phyloP scores from a whole-genome alignment of 2,797 vertebrate species.

The Ptychobarbus kaznakovi region DNA sequence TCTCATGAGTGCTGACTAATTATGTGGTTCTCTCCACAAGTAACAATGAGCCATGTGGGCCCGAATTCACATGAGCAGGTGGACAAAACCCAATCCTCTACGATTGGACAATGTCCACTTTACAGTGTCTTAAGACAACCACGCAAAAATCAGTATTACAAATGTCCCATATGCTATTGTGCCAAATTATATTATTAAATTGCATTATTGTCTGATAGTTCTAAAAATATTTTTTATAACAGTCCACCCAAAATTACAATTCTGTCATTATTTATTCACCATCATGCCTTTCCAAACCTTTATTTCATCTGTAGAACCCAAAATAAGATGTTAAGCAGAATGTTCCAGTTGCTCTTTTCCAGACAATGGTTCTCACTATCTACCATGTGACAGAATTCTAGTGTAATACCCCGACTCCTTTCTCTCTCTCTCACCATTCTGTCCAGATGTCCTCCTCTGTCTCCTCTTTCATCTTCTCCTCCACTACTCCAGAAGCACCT shows the following conservation, averaged over 20 bases:
- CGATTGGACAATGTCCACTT: neutral
- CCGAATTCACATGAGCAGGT: constrained; percentile 3
- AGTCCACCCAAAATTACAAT: neutral
- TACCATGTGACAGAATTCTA: neutral
- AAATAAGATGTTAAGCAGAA: neutral
- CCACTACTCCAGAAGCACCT: constrained; percentile 54
- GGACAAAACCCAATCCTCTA: neutral
- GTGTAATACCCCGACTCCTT: neutral
- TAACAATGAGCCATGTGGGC: neutral
- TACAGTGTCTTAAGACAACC: neutral
- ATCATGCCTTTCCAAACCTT: neutral
- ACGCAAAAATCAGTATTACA: neutral
- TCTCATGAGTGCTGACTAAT: constrained; percentile 30
- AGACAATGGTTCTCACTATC: neutral
- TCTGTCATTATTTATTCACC: too few relatives aligned
- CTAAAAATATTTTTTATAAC: neutral
- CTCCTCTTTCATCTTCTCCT: constrained; percentile 39
- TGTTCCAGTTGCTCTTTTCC: neutral
- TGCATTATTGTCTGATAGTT: neutral
- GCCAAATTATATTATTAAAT: neutral
- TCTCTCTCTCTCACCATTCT: constrained; percentile 67
- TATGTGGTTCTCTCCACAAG: neutral
- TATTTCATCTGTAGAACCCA: neutral
- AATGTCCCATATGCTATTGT: neutral
- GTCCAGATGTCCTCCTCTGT: constrained; percentile 51